Evolutionary conservation across 2,888 invertebrate species (phyloP), one percentile per base, ranked within the genome.

Genomic region (Schizotus pectinicornis): DNA sequence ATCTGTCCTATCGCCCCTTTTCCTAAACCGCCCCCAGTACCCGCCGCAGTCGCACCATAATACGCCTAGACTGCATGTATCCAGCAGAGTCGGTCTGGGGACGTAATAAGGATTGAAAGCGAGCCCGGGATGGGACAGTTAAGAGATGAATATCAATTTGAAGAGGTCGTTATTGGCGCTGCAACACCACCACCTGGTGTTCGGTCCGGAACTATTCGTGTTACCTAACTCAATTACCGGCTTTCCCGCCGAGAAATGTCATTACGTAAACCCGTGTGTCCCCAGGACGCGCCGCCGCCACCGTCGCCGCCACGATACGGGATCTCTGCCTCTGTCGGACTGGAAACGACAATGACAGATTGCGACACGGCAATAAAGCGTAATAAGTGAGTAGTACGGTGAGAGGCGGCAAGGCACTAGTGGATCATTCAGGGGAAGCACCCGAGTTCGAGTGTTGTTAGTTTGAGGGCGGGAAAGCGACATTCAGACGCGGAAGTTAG

Each of bases 211-310:
- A 74, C 73, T 71, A 72, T 68, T 74, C 72, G 71, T 71, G 69
- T 74, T 74, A 70, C 73, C 71, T 74, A 76, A 77, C 75, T 75
- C 74, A 73, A 77, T 77, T 77, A 76, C 71, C 61, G 64, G 72
- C 67, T 70, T 52, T 71, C 75, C 75, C 73, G 72, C 72, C 66
- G 75, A 72, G 75, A 74, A 76, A 77, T 74, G 72, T 74, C 75
- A 77, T 76, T 77, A 76, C 68, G 67, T 61, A 61, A 57, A 61
- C 63, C 63, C 68, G 57, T 22, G 48, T 52, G 46, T 61, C 56
- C 59, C 60, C 52, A 55, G 38, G 48, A 49, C 59, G 55, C 41
- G 57, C 60, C 61, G 33, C 35, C 11, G 22, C 5, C 22, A 22
- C 22, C n/a, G n/a, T n/a, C n/a, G 5, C 22, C 22, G 22, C 22